These are phyloP conservation scores for Metacarcinus magister DNA, from an alignment of 2,888 invertebrate species.

Conservation along the genomic window DNA sequence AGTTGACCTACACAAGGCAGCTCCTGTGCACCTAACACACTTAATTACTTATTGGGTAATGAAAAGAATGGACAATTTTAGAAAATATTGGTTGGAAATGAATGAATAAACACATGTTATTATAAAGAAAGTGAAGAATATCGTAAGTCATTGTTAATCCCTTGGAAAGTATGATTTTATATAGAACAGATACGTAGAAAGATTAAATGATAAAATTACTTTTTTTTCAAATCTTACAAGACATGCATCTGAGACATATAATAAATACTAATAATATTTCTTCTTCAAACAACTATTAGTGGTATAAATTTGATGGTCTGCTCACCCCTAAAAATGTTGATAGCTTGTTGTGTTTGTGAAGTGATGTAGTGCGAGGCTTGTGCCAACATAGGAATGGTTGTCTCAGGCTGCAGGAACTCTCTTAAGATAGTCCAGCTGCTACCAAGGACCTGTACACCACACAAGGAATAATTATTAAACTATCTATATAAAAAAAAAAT, in stretches of 20 bases:
- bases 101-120: too few relatives aligned
- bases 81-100: not conserved
- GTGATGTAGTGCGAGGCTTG: not conserved
- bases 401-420: conserved; percentile 18
- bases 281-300: not conserved
- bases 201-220: not conserved
- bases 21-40: too few relatives aligned
- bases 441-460: not conserved
- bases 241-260: not conserved
- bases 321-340: not conserved
- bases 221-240: not conserved
- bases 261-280: not conserved
- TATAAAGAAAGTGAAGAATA: not conserved
- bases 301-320: not conserved
- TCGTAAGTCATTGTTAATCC: not conserved
- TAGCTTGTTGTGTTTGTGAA: not conserved
- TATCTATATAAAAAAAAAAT: too few relatives aligned
- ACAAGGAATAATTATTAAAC: too few relatives aligned
- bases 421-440: not conserved
- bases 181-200: not conserved
- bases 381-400: not conserved
- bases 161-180: too few relatives aligned
- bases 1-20: too few relatives aligned
- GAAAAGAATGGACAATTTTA: not conserved
- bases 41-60: too few relatives aligned